Base-by-base conservation (phyloP, 2,797 vertebrate genomes). In the Harpagifer antarcticus region DNA sequence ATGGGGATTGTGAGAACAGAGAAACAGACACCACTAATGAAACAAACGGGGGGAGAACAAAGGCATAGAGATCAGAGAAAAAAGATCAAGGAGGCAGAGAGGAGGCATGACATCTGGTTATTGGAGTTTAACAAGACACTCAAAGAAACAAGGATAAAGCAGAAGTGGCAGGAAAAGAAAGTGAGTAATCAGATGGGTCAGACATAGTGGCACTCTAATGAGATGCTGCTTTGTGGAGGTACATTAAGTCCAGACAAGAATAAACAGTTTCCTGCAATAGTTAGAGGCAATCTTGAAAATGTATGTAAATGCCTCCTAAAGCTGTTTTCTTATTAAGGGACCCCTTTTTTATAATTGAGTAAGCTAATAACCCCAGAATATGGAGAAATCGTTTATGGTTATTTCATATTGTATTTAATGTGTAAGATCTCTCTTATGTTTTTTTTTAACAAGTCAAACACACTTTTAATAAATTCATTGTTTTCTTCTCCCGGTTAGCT, bases 111-210 rank as follows among this genome's bases (percentile, higher is more conserved):
- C 84, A 87, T 83, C 69, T 92, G 91, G 84, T 86, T 88, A 68
- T 70, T 50, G 58, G 65, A 87, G 86, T 87, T 89, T 91, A 89
- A 87, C 84, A 86, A 88, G 82, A 79, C 74, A 69, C 82, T 86
- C 77, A 82, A 69, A 89, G 74, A 81, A 68, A 81, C 67, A 42
- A 48, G 9, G 20, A 79, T 73, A 61, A 84, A 80, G 64, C 48
- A 78, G 52, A 79, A 78, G 77, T 63, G 80, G 82, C 80, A 79
- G 73, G 57, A 63, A 81, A 87, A 73, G 54, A 82, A 72, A 23
- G 59, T 19, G 53, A 56, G 74, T 70, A 87, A 87, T 88, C 84
- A 82, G 79, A 64, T 67, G 79, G 89, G 84, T 84, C 85, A 81
- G 53, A 78, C 55, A 48, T 45, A 31, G 68, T n/a, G 64, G 40